These are phyloP conservation scores for Cyanistes caeruleus DNA, from an alignment of 2,113 vertebrate species.

Conservation along the genomic window DNA sequence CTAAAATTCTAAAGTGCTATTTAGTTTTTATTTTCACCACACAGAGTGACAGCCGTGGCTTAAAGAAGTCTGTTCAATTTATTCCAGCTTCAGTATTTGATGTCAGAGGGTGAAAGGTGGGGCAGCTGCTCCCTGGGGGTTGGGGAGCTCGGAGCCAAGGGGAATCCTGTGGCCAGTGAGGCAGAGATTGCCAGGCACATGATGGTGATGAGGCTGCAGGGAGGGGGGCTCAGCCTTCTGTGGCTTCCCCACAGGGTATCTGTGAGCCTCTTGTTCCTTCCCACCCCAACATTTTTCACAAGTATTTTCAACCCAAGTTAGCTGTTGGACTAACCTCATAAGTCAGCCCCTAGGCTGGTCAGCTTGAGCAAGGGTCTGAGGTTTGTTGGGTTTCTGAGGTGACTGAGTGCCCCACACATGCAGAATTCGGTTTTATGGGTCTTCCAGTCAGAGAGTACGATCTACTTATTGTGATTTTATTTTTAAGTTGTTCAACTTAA, in stretches of 20 bases:
- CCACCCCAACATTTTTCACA: background rate
- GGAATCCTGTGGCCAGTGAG: background rate
- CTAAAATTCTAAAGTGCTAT: background rate
- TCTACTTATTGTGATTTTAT: background rate
- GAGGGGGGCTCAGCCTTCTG: background rate
- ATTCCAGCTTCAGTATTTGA: background rate
- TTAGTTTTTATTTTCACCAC: background rate
- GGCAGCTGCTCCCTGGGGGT: background rate
- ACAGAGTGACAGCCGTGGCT: background rate
- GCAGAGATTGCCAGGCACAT: background rate
- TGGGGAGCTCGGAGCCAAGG: background rate
- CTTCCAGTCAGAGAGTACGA: background rate
- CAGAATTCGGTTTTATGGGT: background rate
- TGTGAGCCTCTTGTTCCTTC: background rate
- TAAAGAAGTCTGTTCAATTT: background rate
- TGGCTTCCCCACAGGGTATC: background rate
- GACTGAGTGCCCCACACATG: background rate
- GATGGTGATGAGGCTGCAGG: background rate
- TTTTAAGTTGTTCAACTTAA: background rate
- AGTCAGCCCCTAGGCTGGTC: background rate
- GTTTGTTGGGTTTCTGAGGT: background rate
- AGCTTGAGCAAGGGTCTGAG: background rate
- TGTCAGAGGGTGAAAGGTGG: accelerated
- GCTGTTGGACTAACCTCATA: background rate
- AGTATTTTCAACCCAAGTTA: background rate